Conservation (phyloP, 2,888 invertebrate species). For the Anorthoa munda region DNA sequence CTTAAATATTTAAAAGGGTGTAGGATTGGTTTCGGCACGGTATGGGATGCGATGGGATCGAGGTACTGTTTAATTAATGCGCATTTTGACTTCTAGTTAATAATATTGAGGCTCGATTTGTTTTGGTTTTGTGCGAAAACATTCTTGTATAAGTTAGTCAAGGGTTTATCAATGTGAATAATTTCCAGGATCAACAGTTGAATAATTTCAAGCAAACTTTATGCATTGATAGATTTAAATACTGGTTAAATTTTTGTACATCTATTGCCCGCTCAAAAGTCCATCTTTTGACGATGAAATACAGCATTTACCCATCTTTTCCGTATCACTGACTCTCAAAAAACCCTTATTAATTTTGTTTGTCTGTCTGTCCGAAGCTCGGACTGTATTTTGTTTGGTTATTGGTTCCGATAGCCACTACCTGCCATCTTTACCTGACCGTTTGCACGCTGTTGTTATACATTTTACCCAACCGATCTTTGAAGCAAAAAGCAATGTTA, state of each 20-base stretch:
- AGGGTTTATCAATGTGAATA: neutral
- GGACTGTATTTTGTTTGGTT: constrained; percentile 49
- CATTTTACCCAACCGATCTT: constrained; percentile 45
- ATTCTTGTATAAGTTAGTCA: neutral
- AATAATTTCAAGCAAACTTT: neutral
- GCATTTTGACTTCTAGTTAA: constrained; percentile 31
- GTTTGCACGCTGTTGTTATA: constrained; percentile 55
- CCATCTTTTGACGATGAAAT: constrained; percentile 52
- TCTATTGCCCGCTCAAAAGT: constrained; percentile 29
- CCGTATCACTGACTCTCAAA: constrained; percentile 41
- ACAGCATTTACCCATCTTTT: constrained; percentile 41
- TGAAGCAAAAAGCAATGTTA: constrained; percentile 38
- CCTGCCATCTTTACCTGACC: constrained; percentile 73
- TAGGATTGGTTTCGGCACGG: constrained; percentile 56
- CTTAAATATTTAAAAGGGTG: constrained; percentile 68
- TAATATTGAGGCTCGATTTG: constrained; percentile 33
- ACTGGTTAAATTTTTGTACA: constrained; percentile 3
- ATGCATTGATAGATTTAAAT: neutral
- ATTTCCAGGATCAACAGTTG: too few relatives aligned
- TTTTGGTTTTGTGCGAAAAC: constrained; percentile 21
- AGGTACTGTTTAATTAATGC: constrained; percentile 51
- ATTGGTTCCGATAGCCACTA: constrained; percentile 67
- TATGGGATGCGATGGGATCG: constrained; percentile 11
- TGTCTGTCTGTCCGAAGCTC: constrained; percentile 41
- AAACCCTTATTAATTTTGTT: constrained; percentile 60